These are phyloP conservation scores for Erannis defoliaria DNA, from an alignment of 2,888 invertebrate species.

Conservation along the genomic window DNA sequence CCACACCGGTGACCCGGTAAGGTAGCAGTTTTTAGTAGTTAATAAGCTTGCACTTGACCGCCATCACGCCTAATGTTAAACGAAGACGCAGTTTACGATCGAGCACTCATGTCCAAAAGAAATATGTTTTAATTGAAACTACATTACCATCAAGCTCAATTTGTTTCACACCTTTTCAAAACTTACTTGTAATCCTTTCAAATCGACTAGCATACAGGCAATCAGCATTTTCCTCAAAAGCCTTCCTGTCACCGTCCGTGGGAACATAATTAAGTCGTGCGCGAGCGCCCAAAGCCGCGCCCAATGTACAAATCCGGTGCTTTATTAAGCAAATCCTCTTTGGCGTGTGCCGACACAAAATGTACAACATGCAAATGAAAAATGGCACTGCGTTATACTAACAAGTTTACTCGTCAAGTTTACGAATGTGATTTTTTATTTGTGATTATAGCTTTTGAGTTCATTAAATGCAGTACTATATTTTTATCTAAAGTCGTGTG, in stretches of 20 bases:
- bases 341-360: constrained; percentile 38
- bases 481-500: no score
- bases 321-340: constrained; percentile 61
- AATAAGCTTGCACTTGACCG: no score
- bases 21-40: no score
- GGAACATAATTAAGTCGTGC: constrained; percentile 40
- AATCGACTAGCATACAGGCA: constrained; percentile 5
- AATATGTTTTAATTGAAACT: no score
- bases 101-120: no score
- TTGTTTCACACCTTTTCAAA: no score
- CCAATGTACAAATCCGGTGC: constrained; percentile 50
- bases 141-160: no score
- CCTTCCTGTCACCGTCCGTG: constrained; percentile 23
- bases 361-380: constrained; percentile 23
- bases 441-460: not conserved
- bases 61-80: no score
- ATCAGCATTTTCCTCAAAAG: constrained; percentile 28
- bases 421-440: not conserved
- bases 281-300: constrained; percentile 25
- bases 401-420: not conserved
- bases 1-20: no score
- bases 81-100: no score
- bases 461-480: not conserved
- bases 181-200: not conserved
- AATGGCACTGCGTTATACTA: not conserved